Base-by-base conservation (phyloP, 2,797 vertebrate genomes). In the Danio jaintianensis region DNA sequence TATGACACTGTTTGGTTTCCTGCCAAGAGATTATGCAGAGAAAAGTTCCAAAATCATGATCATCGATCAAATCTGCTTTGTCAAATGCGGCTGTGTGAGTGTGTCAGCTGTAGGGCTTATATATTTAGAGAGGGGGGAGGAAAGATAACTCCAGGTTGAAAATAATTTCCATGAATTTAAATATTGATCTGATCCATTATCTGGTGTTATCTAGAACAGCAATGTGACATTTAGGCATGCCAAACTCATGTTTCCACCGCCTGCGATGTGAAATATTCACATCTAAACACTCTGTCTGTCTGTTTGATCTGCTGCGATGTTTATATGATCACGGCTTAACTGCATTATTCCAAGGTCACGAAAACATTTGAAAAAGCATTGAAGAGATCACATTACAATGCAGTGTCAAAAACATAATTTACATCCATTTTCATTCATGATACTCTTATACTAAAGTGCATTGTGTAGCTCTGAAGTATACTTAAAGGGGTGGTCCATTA, bases 31-130 rank as follows among this genome's bases (percentile, higher is more conserved):
- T 79, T 83, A 78, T 68, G 67, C 76, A 70, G 55, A 70, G 76
- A 78, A 69, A 78, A 78, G 45, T 80, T 72, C 42, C 12, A 55
- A 70, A 73, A 74, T 80, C 70, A 66, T 58, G 29, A 74, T 56
- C 79, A 73, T 72, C 61, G 66, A 78, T 78, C 76, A 78, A 78
- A 78, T 78, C 76, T 78, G 15, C 76, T 78, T 78, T 70, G 76
- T 78, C 66, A 70, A 70, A 78, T 59, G 42, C 4, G 36, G 43
- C 52, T 70, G 36, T 4, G 11, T 48, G 66, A 7, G 45, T 47
- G 50, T 71, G 16, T 67, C 12, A 59, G 70, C 71, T 80, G 40
- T 38, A 80, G 40, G 79, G 56, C 36, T 75, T 70, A 58, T 64
- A 47, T 50, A 56, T 45, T 78, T 61, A 11, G 12, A 61, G 48